These are phyloP conservation scores for Drosophila sproati DNA, from an alignment of 1,140 invertebrate species.

Conservation along the genomic window DNA sequence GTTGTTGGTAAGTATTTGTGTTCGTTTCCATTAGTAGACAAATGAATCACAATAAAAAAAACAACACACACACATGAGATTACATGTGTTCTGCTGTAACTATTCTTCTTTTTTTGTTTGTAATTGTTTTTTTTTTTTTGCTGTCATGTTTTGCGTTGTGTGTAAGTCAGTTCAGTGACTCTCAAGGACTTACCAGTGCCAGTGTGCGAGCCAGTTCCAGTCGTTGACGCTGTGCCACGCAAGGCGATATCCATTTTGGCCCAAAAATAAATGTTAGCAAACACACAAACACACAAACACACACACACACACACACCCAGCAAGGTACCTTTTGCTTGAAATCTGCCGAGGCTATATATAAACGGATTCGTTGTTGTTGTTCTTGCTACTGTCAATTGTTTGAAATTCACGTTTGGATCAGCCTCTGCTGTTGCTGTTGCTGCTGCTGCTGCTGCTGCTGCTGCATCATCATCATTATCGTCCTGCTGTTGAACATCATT, in stretches of 20 bases:
- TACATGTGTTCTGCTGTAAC: conserved; percentile 17
- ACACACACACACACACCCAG: conserved; percentile 41
- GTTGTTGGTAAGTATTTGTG: conserved; percentile 34
- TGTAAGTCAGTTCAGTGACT: conserved; percentile 42
- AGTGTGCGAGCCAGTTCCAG: conserved; percentile 53
- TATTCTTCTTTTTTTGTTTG: neutral
- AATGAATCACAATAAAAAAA: conserved; percentile 47
- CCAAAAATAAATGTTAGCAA: conserved; percentile 57
- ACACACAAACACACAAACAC: conserved; percentile 45
- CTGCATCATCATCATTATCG: conserved; percentile 13
- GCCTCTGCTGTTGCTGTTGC: conserved; percentile 27
- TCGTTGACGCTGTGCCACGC: conserved; percentile 54
- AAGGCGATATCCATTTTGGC: conserved; percentile 77
- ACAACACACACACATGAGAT: conserved; percentile 37
- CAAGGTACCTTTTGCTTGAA: conserved; percentile 37
- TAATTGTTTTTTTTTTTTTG: conserved; percentile 38
- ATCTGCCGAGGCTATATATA: conserved; percentile 46
- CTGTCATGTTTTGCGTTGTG: conserved; percentile 51
- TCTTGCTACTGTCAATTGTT: conserved; percentile 55
- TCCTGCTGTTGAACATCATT: neutral
- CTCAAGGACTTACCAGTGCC: conserved; percentile 69
- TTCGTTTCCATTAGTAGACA: conserved; percentile 27
- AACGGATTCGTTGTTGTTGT: conserved; percentile 19
- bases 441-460: conserved; percentile 32
- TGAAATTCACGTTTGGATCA: conserved; percentile 32